These are phyloP conservation scores for Eupithecia pulchellata DNA, from an alignment of 2,888 invertebrate genomes.

Conservation along the genomic window DNA sequence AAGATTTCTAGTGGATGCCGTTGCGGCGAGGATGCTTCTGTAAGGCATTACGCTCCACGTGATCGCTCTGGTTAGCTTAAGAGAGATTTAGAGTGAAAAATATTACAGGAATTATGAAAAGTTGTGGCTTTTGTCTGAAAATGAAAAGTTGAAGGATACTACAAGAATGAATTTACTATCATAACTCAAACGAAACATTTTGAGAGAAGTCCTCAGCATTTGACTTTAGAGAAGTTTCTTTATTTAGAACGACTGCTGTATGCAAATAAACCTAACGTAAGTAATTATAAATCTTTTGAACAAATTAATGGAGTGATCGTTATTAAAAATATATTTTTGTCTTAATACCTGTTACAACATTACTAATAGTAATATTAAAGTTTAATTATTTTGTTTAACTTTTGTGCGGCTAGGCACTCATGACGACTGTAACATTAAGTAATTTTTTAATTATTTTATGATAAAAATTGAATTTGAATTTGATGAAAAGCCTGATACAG, in stretches of 20 bases:
- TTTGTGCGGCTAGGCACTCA: no score
- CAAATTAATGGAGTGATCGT: no score
- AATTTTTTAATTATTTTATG: no score
- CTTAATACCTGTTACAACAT: no score
- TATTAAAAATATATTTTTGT: no score
- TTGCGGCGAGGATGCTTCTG: constrained; percentile 11
- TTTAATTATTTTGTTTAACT: no score
- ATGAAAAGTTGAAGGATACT: neutral
- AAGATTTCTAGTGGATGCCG: neutral
- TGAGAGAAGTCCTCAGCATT: neutral
- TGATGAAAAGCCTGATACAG: neutral
- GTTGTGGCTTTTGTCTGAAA: neutral
- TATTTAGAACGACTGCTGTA: neutral
- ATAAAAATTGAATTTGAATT: no score
- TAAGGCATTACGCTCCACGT: neutral
- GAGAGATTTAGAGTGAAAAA: constrained; percentile 1
- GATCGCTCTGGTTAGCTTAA: constrained; percentile 5
- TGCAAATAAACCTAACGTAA: neutral
- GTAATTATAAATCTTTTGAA: no score
- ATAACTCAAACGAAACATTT: neutral
- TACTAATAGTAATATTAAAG: no score
- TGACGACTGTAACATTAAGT: no score
- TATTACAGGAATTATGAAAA: neutral
- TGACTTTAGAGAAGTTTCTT: neutral
- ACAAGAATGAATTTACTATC: neutral